Conservation (phyloP, 1,140 invertebrate genomes). For the Ephestia elutella region DNA sequence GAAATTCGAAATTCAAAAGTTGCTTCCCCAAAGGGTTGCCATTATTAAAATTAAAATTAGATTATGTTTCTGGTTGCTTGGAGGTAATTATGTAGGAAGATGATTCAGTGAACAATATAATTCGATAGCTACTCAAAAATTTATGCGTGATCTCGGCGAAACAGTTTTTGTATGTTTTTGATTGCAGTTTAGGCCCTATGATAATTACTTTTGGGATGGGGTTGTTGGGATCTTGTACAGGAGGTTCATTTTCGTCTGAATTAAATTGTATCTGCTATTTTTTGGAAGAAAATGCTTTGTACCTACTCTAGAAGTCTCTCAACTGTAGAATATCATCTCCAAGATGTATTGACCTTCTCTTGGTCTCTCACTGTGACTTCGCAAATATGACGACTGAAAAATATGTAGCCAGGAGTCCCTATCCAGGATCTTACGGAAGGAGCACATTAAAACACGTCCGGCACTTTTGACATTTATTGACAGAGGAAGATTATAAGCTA, state of each 20-base stretch:
- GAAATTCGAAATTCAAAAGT: constrained; percentile 54
- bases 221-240: constrained; percentile 40
- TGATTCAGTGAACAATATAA: constrained; percentile 60
- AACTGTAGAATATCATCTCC: too few species aligned
- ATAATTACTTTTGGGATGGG: constrained; percentile 71
- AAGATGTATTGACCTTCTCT: too few species aligned
- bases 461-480: too few species aligned
- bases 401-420: too few species aligned
- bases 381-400: too few species aligned
- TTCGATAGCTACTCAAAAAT: constrained; percentile 67
- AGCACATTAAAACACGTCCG: too few species aligned
- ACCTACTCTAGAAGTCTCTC: too few species aligned
- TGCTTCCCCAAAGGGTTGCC: constrained; percentile 50
- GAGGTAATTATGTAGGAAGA: constrained; percentile 60
- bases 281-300: too few species aligned
- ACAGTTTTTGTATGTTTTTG: constrained; percentile 69
- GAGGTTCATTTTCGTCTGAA: constrained; percentile 12
- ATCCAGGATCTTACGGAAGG: too few species aligned
- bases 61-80: constrained; percentile 64
- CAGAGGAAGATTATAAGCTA: too few species aligned
- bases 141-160: constrained; percentile 59
- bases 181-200: constrained; percentile 66
- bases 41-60: constrained; percentile 71
- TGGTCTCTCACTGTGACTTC: too few species aligned
- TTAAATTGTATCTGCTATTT: neutral